Base-by-base conservation (phyloP, 2,113 vertebrate genomes). In the Ancistrus triradiatus region DNA sequence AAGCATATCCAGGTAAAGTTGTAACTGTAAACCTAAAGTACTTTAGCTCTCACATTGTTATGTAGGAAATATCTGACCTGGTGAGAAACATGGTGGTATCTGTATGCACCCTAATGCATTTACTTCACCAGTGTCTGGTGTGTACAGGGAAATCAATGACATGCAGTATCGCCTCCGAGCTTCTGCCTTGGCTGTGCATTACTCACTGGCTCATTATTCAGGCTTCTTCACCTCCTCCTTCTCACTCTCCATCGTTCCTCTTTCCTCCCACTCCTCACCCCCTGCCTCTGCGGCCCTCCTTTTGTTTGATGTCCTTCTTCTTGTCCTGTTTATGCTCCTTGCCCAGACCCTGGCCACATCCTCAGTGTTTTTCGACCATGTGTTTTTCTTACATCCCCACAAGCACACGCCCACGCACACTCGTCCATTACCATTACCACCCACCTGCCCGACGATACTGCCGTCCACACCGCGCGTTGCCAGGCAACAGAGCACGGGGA, bases 401-500 rank as follows among this genome's bases (percentile, higher is more conserved):
- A 57, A 63, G 50, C 52, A 50, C 10, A 22, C 28, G 14, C 67
- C 15, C 51, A 21, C 33, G 9, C 22, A 49, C 4, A 6, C 11
- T 13, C 3, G 42, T 3, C 22, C 27, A 62, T 33, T 49, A 60
- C 40, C 50, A 33, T 50, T 24, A 53, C 24, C 42, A 55, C 48
- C n/a, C 28, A 1, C 52, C 33, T 19, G 1, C 35, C 56, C 40
- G 4, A 2, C 60, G 64, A 75, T 72, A 77, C 77, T 69, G 76
- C 68, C 78, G 62, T 83, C 80, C 71, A 75, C 80, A 85, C 77
- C 62, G 78, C 53, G 38, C 57, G 92, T 95, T 92, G 91, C 92
- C 85, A 89, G 77, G 91, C 84, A 92, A 91, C 91, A 77, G 70
- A 82, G 78, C 88, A 88, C 81, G 66, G 78, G 71, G 77, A 78